These are phyloP conservation scores for Drosophila parvula DNA, from an alignment of 1,140 invertebrate species.

Conservation along the genomic window DNA sequence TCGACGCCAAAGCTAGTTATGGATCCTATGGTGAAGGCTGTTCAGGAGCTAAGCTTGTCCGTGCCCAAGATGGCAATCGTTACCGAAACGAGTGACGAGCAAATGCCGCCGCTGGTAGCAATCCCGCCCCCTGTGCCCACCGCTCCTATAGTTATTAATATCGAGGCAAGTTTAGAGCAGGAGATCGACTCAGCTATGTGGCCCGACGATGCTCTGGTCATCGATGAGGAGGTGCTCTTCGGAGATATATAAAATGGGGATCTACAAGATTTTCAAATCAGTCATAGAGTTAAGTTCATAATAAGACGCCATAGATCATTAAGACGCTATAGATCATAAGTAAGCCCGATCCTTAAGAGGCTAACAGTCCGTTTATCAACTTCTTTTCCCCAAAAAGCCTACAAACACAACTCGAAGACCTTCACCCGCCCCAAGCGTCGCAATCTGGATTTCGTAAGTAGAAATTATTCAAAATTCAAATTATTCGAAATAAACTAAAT, in stretches of 20 bases:
- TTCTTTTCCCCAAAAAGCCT: conserved; percentile 55
- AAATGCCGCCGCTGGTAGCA: conserved; percentile 15
- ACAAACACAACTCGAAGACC: conserved; percentile 79
- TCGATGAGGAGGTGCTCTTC: conserved; percentile 51
- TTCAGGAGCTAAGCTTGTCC: conserved; percentile 10
- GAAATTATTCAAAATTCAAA: not conserved
- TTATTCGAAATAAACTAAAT: not conserved
- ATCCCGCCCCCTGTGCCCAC: not conserved
- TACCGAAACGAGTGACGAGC: not conserved
- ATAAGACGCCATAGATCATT: conserved; percentile 12
- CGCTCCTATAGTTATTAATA: not conserved
- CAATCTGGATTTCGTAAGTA: conserved; percentile 80
- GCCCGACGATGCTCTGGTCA: conserved; percentile 37
- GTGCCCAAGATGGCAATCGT: conserved; percentile 20
- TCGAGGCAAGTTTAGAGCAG: conserved; percentile 1
- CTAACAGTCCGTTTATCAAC: conserved; percentile 12
- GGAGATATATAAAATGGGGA: not conserved
- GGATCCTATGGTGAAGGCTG: conserved; percentile 1
- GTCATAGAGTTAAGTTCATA: not conserved
- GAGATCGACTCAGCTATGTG: conserved; percentile 22
- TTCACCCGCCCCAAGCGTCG: conserved; percentile 78
- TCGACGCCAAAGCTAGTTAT: not conserved
- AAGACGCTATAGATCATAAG: conserved; percentile 10
- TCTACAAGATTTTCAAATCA: not conserved
- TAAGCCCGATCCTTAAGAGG: not conserved